Conservation (phyloP, 2,888 invertebrate genomes). For the Zootermopsis nevadensis region DNA sequence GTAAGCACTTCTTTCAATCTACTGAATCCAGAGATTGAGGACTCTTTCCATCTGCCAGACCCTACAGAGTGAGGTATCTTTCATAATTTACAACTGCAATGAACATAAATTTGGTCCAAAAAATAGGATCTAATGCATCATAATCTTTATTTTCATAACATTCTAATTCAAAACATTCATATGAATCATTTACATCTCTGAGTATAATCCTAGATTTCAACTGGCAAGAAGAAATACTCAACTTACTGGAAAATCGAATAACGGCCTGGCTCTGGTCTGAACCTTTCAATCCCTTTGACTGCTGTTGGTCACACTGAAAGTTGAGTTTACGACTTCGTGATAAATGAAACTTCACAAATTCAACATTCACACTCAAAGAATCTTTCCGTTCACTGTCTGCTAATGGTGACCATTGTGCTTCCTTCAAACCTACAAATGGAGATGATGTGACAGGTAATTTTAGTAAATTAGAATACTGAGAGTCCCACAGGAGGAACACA, state of each 20-base stretch:
- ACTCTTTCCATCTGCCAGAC: no score
- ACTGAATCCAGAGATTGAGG: no score
- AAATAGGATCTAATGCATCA: no score
- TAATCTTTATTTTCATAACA: neutral
- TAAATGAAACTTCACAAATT: constrained; percentile 96
- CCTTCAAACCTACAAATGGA: constrained; percentile 65
- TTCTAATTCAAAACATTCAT: no score
- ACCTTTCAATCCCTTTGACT: constrained; percentile 60
- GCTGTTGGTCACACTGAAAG: constrained; percentile 71
- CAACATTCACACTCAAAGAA: constrained; percentile 95
- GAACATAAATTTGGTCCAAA: no score
- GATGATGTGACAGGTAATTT: neutral
- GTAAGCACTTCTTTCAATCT: no score
- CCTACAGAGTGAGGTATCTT: no score
- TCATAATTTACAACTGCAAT: no score
- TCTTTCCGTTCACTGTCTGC: constrained; percentile 93
- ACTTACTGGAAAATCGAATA: constrained; percentile 89
- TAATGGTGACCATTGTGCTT: constrained; percentile 87
- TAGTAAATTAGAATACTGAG: neutral
- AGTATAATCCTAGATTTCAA: no score
- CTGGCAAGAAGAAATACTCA: neutral
- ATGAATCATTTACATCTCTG: no score
- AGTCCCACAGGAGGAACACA: no score
- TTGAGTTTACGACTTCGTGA: constrained; percentile 91
- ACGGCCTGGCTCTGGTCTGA: constrained; percentile 84